These are phyloP conservation scores for Ormyrus thymus DNA, from an alignment of 2,888 invertebrate genomes.

Conservation along the genomic window DNA sequence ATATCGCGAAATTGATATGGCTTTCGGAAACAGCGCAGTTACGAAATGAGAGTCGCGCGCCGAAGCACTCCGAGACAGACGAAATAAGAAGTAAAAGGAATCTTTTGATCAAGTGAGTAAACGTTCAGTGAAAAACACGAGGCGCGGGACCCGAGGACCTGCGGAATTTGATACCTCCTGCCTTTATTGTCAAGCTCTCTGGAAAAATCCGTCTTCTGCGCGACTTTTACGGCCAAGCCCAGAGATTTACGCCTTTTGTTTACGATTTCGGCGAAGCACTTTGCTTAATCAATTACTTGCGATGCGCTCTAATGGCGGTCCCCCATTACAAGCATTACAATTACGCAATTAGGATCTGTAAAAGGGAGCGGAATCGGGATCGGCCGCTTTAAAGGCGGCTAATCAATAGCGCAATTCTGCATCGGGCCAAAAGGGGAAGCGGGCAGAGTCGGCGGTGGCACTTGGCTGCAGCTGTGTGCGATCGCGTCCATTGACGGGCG, in stretches of 20 bases:
- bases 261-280: neutral
- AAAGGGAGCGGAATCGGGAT: neutral
- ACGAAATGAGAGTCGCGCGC: constrained; percentile 29
- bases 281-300: neutral
- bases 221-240: no score
- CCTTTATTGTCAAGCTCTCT: constrained; percentile 20
- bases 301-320: neutral
- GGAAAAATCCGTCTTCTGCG: no score
- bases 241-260: no score
- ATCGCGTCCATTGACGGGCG: constrained; percentile 57
- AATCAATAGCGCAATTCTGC: constrained; percentile 40
- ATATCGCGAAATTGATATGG: constrained; percentile 58
- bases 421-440: constrained; percentile 3
- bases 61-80: constrained; percentile 31
- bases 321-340: neutral
- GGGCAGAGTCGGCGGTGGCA: neutral
- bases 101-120: constrained; percentile 55
- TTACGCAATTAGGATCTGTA: neutral
- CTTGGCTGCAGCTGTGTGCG: constrained; percentile 41
- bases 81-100: constrained; percentile 50
- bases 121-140: constrained; percentile 27
- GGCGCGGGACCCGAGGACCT: neutral
- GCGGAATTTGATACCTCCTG: constrained; percentile 33
- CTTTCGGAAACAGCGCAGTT: constrained; percentile 46
- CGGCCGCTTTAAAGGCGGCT: neutral